Conservation (phyloP, 2,888 invertebrate genomes). For the Pristionchus japonicus region DNA sequence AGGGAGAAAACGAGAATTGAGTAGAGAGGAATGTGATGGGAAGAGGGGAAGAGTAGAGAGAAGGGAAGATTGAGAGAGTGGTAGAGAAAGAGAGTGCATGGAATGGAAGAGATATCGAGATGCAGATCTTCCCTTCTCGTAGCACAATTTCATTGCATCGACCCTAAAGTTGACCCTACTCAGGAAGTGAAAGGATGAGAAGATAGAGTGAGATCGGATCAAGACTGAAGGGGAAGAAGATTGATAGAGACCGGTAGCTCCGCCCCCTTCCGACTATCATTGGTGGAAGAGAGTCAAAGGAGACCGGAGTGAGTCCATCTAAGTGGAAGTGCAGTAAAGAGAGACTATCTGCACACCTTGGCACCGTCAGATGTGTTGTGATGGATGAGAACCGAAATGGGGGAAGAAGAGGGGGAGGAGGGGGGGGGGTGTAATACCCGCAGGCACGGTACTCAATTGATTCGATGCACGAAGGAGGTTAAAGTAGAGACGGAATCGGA, state of each 20-base stretch:
- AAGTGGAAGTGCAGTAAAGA: neutral
- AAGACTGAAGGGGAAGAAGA: neutral
- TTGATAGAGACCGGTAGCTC: neutral
- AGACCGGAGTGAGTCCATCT: neutral
- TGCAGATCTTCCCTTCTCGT: neutral
- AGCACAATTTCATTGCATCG: constrained; percentile 24
- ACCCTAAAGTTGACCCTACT: constrained; percentile 26
- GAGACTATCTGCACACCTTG: neutral
- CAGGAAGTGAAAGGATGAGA: constrained; percentile 25
- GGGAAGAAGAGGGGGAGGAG: too few species aligned
- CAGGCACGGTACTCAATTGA: neutral
- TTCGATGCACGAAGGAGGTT: neutral
- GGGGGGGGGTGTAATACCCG: neutral
- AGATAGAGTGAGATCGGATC: neutral
- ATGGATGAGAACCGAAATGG: neutral
- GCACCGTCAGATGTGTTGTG: neutral
- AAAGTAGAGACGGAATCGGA: neutral
- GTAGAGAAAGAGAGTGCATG: constrained; percentile 26
- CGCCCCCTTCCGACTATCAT: neutral
- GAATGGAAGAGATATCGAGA: neutral
- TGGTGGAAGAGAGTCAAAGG: neutral
- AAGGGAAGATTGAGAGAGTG: neutral
- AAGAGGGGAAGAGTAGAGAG: constrained; percentile 9
- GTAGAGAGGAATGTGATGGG: neutral
- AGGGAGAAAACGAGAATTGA: constrained; percentile 25